Evolutionary conservation across 2,113 vertebrate genomes (phyloP).

Genomic region (Labeo rohita): DNA sequence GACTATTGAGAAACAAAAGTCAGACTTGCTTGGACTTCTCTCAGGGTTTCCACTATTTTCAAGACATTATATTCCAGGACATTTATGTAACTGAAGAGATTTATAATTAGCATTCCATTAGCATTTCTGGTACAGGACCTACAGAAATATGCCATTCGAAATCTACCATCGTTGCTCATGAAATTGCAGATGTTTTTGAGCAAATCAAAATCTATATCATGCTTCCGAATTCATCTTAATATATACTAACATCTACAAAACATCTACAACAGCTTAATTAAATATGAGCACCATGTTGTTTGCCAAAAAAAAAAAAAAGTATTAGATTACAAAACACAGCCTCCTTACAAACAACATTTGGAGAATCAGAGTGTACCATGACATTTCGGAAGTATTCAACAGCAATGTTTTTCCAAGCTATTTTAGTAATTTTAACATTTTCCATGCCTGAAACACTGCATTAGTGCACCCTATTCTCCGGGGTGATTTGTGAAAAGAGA

Average conservation of each 20-base stretch:
- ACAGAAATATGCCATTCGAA: background rate
- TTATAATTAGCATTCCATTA: conserved; percentile 1
- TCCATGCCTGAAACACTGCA: background rate
- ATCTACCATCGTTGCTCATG: background rate
- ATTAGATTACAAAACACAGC: background rate
- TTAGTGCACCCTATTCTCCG: background rate
- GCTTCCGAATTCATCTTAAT: no score
- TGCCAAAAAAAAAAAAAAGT: background rate
- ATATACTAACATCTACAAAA: no score
- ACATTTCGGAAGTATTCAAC: background rate
- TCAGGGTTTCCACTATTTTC: conserved; percentile 3
- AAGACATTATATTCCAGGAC: background rate
- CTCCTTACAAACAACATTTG: background rate
- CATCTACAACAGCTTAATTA: background rate
- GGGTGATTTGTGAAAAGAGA: background rate
- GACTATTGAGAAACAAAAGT: background rate
- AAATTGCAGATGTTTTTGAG: background rate
- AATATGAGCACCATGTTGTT: background rate
- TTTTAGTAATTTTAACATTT: background rate
- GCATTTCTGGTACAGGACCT: background rate
- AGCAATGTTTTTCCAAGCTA: background rate
- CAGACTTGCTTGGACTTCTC: background rate
- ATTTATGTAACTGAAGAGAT: background rate
- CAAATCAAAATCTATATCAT: background rate
- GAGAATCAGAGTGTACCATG: background rate